Percentiles rank a stretch among this genome's conserved stretches.
phyloP scores from a whole-genome alignment of 2,797 vertebrate species.

The Pipistrellus kuhlii region DNA sequence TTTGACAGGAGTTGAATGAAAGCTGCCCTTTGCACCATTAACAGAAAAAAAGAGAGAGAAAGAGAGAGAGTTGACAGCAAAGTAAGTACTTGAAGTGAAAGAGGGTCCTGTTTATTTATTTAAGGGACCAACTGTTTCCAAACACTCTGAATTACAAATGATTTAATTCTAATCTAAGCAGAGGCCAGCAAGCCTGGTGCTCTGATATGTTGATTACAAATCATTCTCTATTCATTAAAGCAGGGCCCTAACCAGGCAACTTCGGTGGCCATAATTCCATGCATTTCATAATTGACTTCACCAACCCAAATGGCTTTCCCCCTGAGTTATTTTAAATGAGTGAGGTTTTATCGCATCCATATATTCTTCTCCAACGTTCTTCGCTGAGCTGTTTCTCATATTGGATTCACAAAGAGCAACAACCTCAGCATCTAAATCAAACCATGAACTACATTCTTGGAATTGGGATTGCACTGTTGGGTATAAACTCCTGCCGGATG shows the following conservation, averaged over 20 bases:
- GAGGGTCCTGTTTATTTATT: conserved; percentile 57
- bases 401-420: neutral
- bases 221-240: conserved; percentile 51
- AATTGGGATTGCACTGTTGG: neutral
- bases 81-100: conserved; percentile 47
- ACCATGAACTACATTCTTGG: neutral
- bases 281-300: conserved; percentile 39
- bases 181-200: conserved; percentile 16
- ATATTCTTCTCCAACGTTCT: neutral
- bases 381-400: neutral
- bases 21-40: conserved; percentile 7
- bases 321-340: conserved; percentile 52
- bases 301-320: neutral
- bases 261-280: conserved; percentile 17
- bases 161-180: conserved; percentile 57
- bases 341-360: neutral
- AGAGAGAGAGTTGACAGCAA: conserved; percentile 41
- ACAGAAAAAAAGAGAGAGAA: neutral
- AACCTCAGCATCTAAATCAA: neutral
- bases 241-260: neutral
- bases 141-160: conserved; percentile 49
- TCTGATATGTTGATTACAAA: conserved; percentile 52
- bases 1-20: conserved; percentile 40
- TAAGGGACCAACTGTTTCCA: conserved; percentile 58
- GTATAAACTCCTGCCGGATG: neutral